Conservation (phyloP, 2,113 vertebrate species). For the Asarcornis scutulata region DNA sequence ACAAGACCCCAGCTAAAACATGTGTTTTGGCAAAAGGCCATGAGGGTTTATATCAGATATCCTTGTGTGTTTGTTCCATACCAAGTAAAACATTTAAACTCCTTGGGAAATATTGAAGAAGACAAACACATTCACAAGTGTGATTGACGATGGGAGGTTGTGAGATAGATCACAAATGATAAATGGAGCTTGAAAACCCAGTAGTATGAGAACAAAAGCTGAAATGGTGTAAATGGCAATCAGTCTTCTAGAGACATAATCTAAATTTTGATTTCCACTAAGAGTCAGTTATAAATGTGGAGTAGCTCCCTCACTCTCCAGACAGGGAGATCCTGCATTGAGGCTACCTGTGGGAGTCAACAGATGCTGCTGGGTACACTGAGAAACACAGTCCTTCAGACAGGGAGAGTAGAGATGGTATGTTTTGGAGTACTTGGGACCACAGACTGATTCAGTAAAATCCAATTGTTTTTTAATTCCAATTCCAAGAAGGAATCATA, state of each 20-base stretch:
- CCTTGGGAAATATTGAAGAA: not conserved
- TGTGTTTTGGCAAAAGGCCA: not conserved
- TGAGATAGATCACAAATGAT: not conserved
- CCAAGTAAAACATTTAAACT: constrained; percentile 13
- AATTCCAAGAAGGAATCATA: not conserved
- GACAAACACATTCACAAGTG: not conserved
- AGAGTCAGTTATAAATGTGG: not conserved
- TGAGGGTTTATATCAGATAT: not conserved
- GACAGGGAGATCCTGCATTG: not conserved
- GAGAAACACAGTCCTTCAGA: not conserved
- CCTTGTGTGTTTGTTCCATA: not conserved
- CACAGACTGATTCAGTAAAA: not conserved
- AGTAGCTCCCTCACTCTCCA: not conserved
- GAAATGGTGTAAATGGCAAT: not conserved
- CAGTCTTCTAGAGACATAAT: not conserved
- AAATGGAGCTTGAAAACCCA: not conserved
- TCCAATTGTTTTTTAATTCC: not conserved
- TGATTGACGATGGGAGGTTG: not conserved
- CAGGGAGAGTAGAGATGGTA: not conserved
- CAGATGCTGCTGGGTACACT: not conserved
- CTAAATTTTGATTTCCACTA: not conserved
- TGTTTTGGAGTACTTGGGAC: not conserved
- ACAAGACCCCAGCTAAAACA: not conserved
- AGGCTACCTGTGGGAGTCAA: not conserved
- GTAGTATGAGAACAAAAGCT: not conserved